A percentile compares a stretch with the other conserved stretches of the same genome.
Evolutionary conservation across 2,113 vertebrate genomes (phyloP).

Genomic region (Triplophysa rosa): DNA sequence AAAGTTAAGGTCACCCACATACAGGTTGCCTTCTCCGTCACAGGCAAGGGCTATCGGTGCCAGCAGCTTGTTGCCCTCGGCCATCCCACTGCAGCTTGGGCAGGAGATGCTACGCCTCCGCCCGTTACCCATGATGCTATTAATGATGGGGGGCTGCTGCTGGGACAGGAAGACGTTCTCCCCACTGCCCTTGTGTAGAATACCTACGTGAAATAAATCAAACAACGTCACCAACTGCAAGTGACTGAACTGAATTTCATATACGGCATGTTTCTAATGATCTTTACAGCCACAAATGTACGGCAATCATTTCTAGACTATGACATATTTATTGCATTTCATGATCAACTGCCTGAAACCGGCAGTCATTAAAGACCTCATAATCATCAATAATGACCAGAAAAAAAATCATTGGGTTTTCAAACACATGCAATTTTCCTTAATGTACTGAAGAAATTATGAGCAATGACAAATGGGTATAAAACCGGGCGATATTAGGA

Average conservation of each 20-base stretch:
- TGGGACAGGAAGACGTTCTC: constrained; percentile 85
- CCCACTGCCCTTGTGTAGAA: constrained; percentile 88
- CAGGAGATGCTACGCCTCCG: constrained; percentile 87
- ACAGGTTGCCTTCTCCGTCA: constrained; percentile 85
- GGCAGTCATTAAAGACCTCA: constrained; percentile 41
- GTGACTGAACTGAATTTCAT: constrained; percentile 20
- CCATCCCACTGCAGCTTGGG: constrained; percentile 89
- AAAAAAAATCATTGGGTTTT: not conserved
- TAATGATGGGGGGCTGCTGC: constrained; percentile 87
- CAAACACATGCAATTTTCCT: not conserved
- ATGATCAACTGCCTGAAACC: constrained; percentile 38
- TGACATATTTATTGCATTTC: constrained; percentile 38
- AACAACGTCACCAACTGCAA: constrained; percentile 21
- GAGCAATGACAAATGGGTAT: constrained; percentile 2
- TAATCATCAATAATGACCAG: constrained; percentile 34
- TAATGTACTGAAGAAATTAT: not conserved
- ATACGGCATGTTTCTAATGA: constrained; percentile 22
- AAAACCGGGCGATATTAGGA: not conserved
- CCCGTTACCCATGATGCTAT: constrained; percentile 88
- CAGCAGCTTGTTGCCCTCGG: constrained; percentile 88
- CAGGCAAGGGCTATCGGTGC: constrained; percentile 86
- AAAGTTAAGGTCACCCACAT: constrained; percentile 89
- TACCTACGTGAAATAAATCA: constrained; percentile 69
- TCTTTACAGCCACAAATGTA: constrained; percentile 30
- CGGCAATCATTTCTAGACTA: constrained; percentile 10